A percentile compares a stretch with the other conserved stretches of the same genome.
These are phyloP conservation scores for Rhea pennata DNA, from an alignment of 2,113 vertebrate genomes.

Conservation along the genomic window DNA sequence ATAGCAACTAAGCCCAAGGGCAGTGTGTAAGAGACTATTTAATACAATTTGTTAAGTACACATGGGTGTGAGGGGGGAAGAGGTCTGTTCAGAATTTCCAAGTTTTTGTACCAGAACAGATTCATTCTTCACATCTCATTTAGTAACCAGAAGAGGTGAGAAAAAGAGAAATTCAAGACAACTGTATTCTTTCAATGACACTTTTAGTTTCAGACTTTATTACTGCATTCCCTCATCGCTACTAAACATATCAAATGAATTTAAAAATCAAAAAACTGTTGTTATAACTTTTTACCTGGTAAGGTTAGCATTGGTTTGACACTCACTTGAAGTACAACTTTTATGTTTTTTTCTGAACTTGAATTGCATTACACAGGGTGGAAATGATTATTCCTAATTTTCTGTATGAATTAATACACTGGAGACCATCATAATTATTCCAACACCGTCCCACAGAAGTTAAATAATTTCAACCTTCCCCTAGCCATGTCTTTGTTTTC, in stretches of 20 bases:
- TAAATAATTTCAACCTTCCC: neutral
- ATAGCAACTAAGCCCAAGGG: neutral
- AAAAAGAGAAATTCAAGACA: neutral
- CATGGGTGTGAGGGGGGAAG: fast-evolving
- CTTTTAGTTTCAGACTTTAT: neutral
- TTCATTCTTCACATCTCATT: neutral
- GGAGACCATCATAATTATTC: neutral
- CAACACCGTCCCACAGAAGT: neutral
- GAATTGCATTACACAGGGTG: neutral
- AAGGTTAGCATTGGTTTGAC: neutral
- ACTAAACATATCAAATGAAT: neutral
- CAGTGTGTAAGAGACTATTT: neutral
- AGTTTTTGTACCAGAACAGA: neutral
- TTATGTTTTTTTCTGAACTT: neutral
- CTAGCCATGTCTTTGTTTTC: neutral
- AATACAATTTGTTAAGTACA: neutral
- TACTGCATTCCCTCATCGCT: neutral
- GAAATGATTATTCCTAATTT: neutral
- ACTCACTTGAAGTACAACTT: neutral
- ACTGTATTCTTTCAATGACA: neutral
- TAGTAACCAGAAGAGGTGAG: neutral
- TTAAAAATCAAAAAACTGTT: neutral
- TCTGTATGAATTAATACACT: neutral
- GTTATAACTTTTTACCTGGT: neutral
- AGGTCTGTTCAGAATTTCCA: neutral